These are phyloP conservation scores for Drosophila ohnishii DNA, from an alignment of 1,140 invertebrate genomes.

Conservation along the genomic window DNA sequence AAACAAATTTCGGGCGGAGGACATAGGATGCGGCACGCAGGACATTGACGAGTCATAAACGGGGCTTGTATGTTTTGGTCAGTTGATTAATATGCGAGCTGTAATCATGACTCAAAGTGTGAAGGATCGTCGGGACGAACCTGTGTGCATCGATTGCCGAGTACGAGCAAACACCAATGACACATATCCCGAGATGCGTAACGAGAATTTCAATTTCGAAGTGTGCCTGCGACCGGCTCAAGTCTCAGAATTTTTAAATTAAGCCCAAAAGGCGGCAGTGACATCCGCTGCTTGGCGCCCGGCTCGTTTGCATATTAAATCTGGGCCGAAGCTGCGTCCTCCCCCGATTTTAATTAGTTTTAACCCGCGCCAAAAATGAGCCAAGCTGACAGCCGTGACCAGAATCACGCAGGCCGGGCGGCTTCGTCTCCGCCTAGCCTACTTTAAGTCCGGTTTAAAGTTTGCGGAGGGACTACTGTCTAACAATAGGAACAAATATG, in stretches of 20 bases:
- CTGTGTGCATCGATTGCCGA: slow-evolving; percentile 50
- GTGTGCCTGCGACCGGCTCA: slow-evolving; percentile 59
- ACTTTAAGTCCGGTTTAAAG: slow-evolving; percentile 51
- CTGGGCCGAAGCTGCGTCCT: slow-evolving; percentile 16
- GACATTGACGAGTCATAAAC: slow-evolving; percentile 37
- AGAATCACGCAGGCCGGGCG: slow-evolving; percentile 55
- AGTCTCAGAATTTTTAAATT: slow-evolving; percentile 54
- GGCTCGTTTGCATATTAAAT: slow-evolving; percentile 41
- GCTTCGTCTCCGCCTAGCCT: slow-evolving; percentile 14
- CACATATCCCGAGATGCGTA: slow-evolving; percentile 39
- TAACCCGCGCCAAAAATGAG: slow-evolving; percentile 25
- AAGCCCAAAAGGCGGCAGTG: slow-evolving; percentile 48
- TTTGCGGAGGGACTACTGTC: neutral
- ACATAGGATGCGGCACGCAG: neutral
- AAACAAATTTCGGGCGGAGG: slow-evolving; percentile 13
- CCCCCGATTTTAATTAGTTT: slow-evolving; percentile 68
- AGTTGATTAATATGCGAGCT: slow-evolving; percentile 68
- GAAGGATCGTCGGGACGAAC: slow-evolving; percentile 2
- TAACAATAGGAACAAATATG: slow-evolving; percentile 47
- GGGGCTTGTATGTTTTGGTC: slow-evolving; percentile 42
- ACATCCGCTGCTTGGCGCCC: neutral
- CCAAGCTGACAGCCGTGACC: slow-evolving; percentile 57
- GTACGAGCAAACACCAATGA: slow-evolving; percentile 53
- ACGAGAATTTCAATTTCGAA: slow-evolving; percentile 52
- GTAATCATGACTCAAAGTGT: slow-evolving; percentile 21